Conservation (phyloP, 2,797 vertebrate genomes). For the Eupleurogrammus muticus region DNA sequence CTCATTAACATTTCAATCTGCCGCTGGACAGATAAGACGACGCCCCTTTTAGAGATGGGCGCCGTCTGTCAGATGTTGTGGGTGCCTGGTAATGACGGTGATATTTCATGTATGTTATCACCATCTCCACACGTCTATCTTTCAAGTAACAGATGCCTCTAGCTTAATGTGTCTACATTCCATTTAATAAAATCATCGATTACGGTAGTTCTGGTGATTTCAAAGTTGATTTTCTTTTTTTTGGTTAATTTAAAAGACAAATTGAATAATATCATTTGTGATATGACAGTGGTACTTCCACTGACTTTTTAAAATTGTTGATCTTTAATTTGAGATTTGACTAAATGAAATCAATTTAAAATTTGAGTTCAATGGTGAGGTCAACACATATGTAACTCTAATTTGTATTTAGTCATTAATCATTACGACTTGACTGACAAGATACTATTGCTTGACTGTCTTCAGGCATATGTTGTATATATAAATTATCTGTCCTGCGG, state of each 20-base stretch:
- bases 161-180: conserved; percentile 40
- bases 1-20: conserved; percentile 80
- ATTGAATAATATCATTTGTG: conserved; percentile 28
- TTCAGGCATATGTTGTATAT: conserved; percentile 40
- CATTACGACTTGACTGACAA: not conserved
- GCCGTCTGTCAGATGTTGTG: conserved; percentile 63
- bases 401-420: not conserved
- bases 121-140: conserved; percentile 56
- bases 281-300: conserved; percentile 17
- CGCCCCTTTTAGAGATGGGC: conserved; percentile 60
- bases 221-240: not conserved
- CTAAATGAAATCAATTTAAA: too few species aligned
- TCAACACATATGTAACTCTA: not conserved
- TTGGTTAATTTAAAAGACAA: conserved; percentile 25
- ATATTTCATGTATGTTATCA: conserved; percentile 77
- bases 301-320: conserved; percentile 4
- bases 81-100: conserved; percentile 64
- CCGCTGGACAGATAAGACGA: conserved; percentile 69
- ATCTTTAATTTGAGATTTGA: conserved; percentile 1
- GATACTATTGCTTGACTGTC: not conserved
- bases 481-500: conserved; percentile 45
- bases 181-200: conserved; percentile 39
- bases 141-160: conserved; percentile 54
- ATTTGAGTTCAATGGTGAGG: not conserved
- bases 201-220: conserved; percentile 1